These are phyloP conservation scores for Sceloporus undulatus DNA, from an alignment of 2,113 vertebrate species.

Conservation along the genomic window DNA sequence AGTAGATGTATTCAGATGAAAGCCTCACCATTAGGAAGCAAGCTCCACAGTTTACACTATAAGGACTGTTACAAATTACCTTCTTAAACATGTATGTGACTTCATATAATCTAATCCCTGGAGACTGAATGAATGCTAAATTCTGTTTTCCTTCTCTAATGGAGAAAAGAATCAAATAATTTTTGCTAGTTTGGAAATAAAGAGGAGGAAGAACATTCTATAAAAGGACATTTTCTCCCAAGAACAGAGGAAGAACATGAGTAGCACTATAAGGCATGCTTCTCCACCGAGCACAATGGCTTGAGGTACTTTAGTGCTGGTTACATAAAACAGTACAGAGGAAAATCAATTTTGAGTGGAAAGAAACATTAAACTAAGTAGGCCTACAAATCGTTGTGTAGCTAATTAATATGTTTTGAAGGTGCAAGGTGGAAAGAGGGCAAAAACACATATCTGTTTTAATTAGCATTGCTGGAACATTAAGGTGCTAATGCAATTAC, in stretches of 20 bases:
- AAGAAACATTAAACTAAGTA: neutral
- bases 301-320: neutral
- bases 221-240: neutral
- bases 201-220: neutral
- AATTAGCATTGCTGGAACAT: constrained; percentile 1
- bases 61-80: neutral
- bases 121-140: neutral
- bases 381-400: neutral
- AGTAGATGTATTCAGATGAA: neutral
- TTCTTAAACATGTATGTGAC: too few species aligned
- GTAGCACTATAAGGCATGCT: neutral
- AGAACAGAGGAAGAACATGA: neutral
- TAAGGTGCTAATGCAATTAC: neutral
- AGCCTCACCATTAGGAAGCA: neutral
- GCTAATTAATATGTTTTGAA: constrained; percentile 9
- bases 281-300: neutral
- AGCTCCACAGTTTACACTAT: neutral
- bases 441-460: neutral
- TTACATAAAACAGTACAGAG: neutral
- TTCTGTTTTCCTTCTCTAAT: neutral
- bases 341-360: neutral
- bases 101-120: too few species aligned
- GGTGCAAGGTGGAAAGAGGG: neutral
- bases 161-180: neutral
- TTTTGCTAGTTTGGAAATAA: neutral